Evolutionary conservation across 1,140 invertebrate genomes (phyloP).

Genomic region (Nixonia krombeini): DNA sequence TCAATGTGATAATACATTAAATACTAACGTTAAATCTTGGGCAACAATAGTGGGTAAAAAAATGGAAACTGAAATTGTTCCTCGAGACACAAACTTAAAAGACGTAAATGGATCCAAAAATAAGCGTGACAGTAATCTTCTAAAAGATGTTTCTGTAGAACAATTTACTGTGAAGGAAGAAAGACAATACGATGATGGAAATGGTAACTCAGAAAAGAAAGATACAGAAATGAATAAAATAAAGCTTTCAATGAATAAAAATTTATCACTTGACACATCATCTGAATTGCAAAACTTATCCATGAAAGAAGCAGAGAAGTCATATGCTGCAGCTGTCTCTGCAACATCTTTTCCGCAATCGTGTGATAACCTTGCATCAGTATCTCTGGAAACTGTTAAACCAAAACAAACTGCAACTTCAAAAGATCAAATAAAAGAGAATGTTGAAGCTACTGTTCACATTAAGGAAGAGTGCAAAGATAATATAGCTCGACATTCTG

Average conservation of each 20-base stretch:
- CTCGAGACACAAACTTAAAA: background rate
- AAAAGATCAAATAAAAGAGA: too few relatives aligned
- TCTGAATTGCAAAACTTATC: background rate
- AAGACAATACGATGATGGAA: background rate
- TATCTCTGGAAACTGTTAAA: slow-evolving; percentile 23
- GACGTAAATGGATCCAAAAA: slow-evolving; percentile 3
- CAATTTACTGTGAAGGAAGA: slow-evolving; percentile 7
- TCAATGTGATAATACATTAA: background rate
- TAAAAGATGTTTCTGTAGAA: background rate
- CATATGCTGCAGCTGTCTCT: slow-evolving; percentile 75
- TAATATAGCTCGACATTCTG: too few relatives aligned
- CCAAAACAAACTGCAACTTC: slow-evolving; percentile 9
- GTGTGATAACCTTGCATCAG: slow-evolving; percentile 8
- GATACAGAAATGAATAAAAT: too few relatives aligned
- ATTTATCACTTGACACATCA: background rate
- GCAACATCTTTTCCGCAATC: slow-evolving; percentile 54
- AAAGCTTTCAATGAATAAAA: too few relatives aligned
- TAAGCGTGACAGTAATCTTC: background rate
- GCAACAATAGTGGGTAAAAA: slow-evolving; percentile 39
- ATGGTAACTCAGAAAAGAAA: slow-evolving; percentile 4
- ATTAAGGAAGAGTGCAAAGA: too few relatives aligned
- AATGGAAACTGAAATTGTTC: background rate
- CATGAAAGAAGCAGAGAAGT: slow-evolving; percentile 69
- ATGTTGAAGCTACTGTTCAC: too few relatives aligned
- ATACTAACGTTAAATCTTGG: slow-evolving; percentile 48